These are phyloP conservation scores for Deilephila elpenor DNA, from an alignment of 2,888 invertebrate genomes.

Conservation along the genomic window DNA sequence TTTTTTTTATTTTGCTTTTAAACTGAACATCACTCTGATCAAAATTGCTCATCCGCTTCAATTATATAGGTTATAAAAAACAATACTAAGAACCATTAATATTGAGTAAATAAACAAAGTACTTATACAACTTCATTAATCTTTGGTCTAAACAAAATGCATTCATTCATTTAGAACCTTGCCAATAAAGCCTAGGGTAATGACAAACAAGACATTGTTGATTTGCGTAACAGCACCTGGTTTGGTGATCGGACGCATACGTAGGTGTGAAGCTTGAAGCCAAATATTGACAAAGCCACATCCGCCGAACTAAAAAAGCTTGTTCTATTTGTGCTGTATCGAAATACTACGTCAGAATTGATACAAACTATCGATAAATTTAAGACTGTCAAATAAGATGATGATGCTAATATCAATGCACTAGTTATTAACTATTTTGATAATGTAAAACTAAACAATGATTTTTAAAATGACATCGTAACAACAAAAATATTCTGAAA, in stretches of 20 bases:
- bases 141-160: neutral
- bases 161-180: conserved; percentile 23
- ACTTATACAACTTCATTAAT: neutral
- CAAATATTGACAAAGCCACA: neutral
- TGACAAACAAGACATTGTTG: conserved; percentile 11
- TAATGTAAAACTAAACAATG: too few relatives aligned
- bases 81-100: neutral
- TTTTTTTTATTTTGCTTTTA: too few relatives aligned
- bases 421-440: too few relatives aligned
- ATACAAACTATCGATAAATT: neutral
- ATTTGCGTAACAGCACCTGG: conserved; percentile 14
- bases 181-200: conserved; percentile 1
- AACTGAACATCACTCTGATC: too few relatives aligned
- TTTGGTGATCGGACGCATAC: neutral
- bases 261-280: neutral
- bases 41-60: too few relatives aligned
- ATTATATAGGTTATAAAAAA: neutral
- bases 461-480: too few relatives aligned
- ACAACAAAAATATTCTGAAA: too few relatives aligned
- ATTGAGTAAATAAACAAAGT: neutral
- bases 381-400: too few relatives aligned
- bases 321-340: neutral
- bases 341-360: neutral
- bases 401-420: too few relatives aligned
- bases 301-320: conserved; percentile 1